Conservation (phyloP, 2,888 invertebrate species). For the Drosophila stalkeri region DNA sequence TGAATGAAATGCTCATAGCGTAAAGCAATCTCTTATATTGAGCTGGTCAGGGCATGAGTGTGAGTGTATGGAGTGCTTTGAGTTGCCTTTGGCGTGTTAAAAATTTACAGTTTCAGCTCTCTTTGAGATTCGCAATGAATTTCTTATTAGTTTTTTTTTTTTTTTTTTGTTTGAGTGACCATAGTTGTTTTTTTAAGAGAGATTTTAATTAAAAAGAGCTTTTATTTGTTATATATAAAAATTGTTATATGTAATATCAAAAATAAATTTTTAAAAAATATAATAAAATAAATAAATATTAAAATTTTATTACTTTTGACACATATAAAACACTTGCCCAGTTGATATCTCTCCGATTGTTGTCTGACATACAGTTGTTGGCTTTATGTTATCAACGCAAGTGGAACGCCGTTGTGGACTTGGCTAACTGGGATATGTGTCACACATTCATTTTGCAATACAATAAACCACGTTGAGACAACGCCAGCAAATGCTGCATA, state of each 20-base stretch:
- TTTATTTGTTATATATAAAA: no score
- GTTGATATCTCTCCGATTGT: slow-evolving; percentile 6
- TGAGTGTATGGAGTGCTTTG: neutral
- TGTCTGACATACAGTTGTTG: slow-evolving; percentile 15
- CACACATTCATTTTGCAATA: slow-evolving; percentile 73
- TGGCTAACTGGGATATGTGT: slow-evolving; percentile 66
- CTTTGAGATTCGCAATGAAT: neutral
- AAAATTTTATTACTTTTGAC: neutral
- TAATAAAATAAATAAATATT: no score
- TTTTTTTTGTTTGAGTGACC: no score
- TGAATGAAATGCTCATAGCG: slow-evolving; percentile 51
- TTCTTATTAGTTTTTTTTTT: no score
- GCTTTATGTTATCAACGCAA: slow-evolving; percentile 35
- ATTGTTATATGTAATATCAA: no score
- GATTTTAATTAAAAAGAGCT: no score
- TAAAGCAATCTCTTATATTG: slow-evolving; percentile 20
- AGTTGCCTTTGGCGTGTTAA: neutral
- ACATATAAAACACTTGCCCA: neutral
- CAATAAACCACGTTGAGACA: slow-evolving; percentile 59
- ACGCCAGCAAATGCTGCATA: slow-evolving; percentile 49
- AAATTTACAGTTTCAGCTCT: neutral
- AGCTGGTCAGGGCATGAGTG: slow-evolving; percentile 1
- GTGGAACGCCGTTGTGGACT: slow-evolving; percentile 38
- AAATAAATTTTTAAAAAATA: no score
- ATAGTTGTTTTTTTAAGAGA: no score